Conservation (phyloP, 2,888 invertebrate species). For the Bombyx huttoni region DNA sequence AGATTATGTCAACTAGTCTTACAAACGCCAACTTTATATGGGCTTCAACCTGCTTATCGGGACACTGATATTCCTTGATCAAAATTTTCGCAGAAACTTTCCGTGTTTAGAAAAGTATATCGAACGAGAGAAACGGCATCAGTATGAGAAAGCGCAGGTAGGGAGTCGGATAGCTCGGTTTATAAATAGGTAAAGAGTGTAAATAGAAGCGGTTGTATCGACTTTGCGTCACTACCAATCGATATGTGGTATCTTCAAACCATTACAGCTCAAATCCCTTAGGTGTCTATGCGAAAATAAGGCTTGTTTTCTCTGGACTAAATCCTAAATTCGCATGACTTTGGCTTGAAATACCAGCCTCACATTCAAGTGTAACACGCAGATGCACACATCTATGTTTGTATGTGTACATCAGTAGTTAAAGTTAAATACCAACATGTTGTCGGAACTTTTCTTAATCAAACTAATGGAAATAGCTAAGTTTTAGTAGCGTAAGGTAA, state of each 20-base stretch:
- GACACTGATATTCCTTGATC: neutral
- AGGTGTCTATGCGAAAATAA: constrained; percentile 14
- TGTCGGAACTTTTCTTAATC: constrained; percentile 56
- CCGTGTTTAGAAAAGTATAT: constrained; percentile 4
- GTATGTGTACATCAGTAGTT: constrained; percentile 45
- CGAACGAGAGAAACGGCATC: constrained; percentile 12
- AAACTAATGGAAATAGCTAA: constrained; percentile 53
- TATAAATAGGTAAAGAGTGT: constrained; percentile 71
- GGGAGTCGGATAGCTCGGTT: constrained; percentile 49
- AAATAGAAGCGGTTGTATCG: constrained; percentile 68
- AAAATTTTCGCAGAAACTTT: neutral
- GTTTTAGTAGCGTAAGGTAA: constrained; percentile 30
- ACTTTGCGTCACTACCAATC: constrained; percentile 60
- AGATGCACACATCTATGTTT: constrained; percentile 31
- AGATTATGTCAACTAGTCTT: neutral
- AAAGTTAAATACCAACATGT: constrained; percentile 59
- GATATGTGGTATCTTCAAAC: constrained; percentile 35
- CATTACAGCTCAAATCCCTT: constrained; percentile 24
- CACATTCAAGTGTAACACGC: constrained; percentile 23
- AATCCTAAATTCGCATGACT: constrained; percentile 11
- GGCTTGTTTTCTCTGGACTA: constrained; percentile 10
- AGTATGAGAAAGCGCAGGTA: constrained; percentile 47
- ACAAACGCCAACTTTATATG: constrained; percentile 7
- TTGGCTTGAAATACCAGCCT: constrained; percentile 21
- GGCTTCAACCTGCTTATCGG: constrained; percentile 3